Evolutionary conservation across 2,888 invertebrate genomes (phyloP), one percentile per base, ranked within the genome.

Genomic region (Clunio marinus): DNA sequence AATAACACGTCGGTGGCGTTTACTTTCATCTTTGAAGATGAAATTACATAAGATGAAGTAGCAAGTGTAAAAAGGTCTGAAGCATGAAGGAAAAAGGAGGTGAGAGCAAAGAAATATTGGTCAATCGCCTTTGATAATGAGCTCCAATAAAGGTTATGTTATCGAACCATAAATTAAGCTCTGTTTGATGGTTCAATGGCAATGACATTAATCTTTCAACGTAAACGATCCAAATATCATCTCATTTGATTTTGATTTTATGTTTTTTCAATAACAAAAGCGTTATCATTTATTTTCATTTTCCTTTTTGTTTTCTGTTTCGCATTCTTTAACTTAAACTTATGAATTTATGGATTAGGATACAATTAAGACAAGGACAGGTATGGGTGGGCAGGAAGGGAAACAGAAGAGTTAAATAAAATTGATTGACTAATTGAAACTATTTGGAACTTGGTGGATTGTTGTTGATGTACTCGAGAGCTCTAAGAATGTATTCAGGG

Each of bases 181-280:
- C 51, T 20, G 22, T 51, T 51, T 51, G 51, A 17, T 13, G 22
- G 51, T 51, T 51, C 51, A 51, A 51, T 51, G 51, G 20, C 51
- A 51, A 17, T 13, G 17, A 22, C 4, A 51, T 51, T 51, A 20
- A n/a, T 51, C 51, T 20, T 51, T 51, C 51, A 22, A 51, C n/a
- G n/a, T n/a, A n/a, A n/a, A n/a, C n/a, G n/a, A n/a, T n/a, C n/a
- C n/a, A n/a, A n/a, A n/a, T n/a, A n/a, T n/a, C n/a, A n/a, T n/a
- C n/a, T n/a, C n/a, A n/a, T n/a, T n/a, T n/a, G n/a, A n/a, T n/a
- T n/a, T n/a, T n/a, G n/a, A n/a, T 10, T n/a, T 41, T 41, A 41
- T 51, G 17, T 51, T 51, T n/a, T n/a, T 51, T 51, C 51, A 51
- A 51, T 51, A 51, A n/a, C 51, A 51, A 22, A 51, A 41, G 41